Evolutionary conservation across 2,113 vertebrate genomes (phyloP).

Genomic region (Toxotes chatareus): DNA sequence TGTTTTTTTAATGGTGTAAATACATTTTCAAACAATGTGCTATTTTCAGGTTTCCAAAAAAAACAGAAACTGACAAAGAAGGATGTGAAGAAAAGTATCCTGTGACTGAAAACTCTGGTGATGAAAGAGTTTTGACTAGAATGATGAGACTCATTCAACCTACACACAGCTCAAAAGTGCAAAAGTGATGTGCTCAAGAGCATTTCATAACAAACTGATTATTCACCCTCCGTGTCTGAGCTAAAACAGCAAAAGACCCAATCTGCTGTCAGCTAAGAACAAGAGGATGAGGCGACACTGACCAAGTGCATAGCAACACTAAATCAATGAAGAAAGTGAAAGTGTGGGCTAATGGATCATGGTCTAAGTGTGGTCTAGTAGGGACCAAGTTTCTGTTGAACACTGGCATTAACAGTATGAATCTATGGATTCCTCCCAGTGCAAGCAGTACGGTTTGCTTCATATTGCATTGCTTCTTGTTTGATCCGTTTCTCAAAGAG

Average conservation of each 20-base stretch:
- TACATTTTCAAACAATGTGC: no score
- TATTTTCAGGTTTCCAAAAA: no score
- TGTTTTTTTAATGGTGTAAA: not conserved
- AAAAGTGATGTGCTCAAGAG: no score
- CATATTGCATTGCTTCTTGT: not conserved
- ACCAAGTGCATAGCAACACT: not conserved
- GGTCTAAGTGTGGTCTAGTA: not conserved
- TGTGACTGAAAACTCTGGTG: not conserved
- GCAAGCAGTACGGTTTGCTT: not conserved
- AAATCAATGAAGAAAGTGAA: not conserved
- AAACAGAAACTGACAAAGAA: not conserved
- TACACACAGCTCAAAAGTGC: no score
- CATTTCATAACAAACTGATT: no score
- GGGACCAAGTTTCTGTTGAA: not conserved
- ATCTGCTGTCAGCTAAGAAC: not conserved
- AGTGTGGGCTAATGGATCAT: not conserved
- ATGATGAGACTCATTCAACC: not conserved
- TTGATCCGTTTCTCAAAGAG: not conserved
- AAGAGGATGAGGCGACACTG: not conserved
- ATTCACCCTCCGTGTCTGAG: not conserved
- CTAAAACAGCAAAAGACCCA: not conserved
- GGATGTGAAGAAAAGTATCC: not conserved
- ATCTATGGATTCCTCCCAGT: not conserved
- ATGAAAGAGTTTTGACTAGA: no score
- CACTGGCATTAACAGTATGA: not conserved